These are phyloP conservation scores for Ischnus inquisitorius DNA, from an alignment of 2,888 invertebrate genomes.

Conservation along the genomic window DNA sequence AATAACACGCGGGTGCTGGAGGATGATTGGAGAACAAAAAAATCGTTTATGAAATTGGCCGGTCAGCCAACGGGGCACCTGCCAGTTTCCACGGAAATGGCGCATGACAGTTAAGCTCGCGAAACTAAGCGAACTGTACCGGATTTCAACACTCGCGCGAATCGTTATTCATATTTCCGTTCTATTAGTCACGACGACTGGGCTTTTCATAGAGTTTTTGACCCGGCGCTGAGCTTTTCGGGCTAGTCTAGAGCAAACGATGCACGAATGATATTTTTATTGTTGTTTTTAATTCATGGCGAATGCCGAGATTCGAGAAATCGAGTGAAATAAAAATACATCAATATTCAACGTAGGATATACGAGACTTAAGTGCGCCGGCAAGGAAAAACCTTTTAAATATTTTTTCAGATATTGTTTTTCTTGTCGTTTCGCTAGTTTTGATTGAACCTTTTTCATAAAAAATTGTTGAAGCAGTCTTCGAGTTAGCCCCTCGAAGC, in stretches of 20 bases:
- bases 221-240: background rate
- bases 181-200: background rate
- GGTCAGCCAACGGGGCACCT: constrained; percentile 24
- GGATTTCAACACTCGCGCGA: constrained; percentile 14
- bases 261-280: background rate
- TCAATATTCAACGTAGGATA: background rate
- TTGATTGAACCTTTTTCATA: too few relatives aligned
- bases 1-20: too few relatives aligned
- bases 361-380: background rate
- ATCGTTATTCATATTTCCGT: constrained; percentile 14
- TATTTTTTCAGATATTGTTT: too few relatives aligned
- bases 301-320: background rate
- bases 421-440: too few relatives aligned
- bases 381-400: background rate
- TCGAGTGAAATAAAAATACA: background rate
- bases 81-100: constrained; percentile 20
- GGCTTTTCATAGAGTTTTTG: background rate
- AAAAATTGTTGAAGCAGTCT: too few relatives aligned
- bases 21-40: constrained; percentile 2
- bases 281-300: background rate
- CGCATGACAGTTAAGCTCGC: background rate
- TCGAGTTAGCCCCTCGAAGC: too few relatives aligned
- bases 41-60: constrained; percentile 39
- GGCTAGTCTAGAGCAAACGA: background rate
- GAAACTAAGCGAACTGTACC: constrained; percentile 3